Conservation (phyloP, 2,113 vertebrate species). For the Ivindomyrus marchei region DNA sequence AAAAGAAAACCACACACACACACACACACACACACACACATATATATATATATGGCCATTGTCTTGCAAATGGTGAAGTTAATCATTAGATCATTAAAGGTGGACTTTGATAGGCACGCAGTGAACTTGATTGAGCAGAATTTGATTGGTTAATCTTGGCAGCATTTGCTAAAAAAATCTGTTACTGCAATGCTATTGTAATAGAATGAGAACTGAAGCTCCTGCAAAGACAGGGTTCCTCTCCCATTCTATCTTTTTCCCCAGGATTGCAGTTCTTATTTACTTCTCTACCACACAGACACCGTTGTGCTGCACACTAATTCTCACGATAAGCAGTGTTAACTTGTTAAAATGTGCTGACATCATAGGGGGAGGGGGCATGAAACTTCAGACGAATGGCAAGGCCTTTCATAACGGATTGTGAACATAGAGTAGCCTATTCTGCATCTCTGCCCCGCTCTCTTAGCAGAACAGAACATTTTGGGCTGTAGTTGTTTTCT, state of each 20-base stretch:
- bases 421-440: neutral
- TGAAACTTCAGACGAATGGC: neutral
- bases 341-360: neutral
- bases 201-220: conserved; percentile 58
- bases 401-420: neutral
- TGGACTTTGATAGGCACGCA: neutral
- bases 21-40: too few species aligned
- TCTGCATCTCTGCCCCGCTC: neutral
- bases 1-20: neutral
- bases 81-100: neutral
- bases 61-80: neutral
- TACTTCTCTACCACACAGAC: neutral
- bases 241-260: conserved; percentile 36
- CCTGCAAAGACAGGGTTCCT: conserved; percentile 53
- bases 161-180: conserved; percentile 43
- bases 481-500: too few species aligned
- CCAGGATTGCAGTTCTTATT: conserved; percentile 21
- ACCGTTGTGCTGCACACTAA: neutral
- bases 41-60: neutral
- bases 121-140: neutral
- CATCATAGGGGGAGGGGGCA: neutral
- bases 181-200: conserved; percentile 55
- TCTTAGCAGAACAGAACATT: neutral
- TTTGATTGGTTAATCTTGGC: conserved; percentile 21
- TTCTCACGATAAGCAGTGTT: neutral